A percentile compares a stretch with the other conserved stretches of the same genome.
phyloP scores from a whole-genome alignment of 2,888 invertebrate species.

The Meandrusa payeni region DNA sequence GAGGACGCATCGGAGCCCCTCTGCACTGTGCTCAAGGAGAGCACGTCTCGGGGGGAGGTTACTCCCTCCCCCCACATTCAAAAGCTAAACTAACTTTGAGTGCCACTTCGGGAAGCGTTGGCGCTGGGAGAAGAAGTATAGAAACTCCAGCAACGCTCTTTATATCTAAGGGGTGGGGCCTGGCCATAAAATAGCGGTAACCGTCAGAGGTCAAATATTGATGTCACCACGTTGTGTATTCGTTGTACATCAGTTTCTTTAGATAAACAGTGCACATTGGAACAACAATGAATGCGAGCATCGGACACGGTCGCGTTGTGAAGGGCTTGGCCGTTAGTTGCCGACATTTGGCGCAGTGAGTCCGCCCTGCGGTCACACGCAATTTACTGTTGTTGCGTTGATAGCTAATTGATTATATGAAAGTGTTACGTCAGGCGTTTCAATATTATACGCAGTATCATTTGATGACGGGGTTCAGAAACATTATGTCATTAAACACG shows the following conservation, averaged over 20 bases:
- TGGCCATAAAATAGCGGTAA: no score
- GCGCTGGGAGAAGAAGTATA: no score
- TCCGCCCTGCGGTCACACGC: conserved; percentile 34
- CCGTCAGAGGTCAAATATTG: no score
- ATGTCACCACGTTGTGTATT: no score
- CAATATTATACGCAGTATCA: conserved; percentile 1
- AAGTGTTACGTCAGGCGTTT: conserved; percentile 13
- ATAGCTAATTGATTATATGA: conserved; percentile 38
- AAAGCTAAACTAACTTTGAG: no score
- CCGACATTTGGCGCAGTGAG: conserved; percentile 44
- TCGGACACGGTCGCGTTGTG: conserved; percentile 34
- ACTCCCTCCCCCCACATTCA: no score
- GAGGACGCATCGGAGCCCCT: no score
- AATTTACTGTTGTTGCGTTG: conserved; percentile 37
- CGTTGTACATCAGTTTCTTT: conserved; percentile 2
- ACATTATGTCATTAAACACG: not conserved
- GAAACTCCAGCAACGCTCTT: no score
- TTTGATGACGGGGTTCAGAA: conserved; percentile 3
- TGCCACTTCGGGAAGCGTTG: no score
- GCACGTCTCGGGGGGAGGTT: no score
- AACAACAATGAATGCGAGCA: conserved; percentile 28
- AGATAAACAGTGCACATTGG: conserved; percentile 19
- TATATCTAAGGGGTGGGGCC: no score
- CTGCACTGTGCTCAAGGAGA: no score
- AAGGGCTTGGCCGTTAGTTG: conserved; percentile 33